Percentiles rank a stretch among this genome's conserved stretches.
These are phyloP conservation scores for Sphaeramia orbicularis DNA, from an alignment of 2,797 vertebrate species.

Conservation along the genomic window DNA sequence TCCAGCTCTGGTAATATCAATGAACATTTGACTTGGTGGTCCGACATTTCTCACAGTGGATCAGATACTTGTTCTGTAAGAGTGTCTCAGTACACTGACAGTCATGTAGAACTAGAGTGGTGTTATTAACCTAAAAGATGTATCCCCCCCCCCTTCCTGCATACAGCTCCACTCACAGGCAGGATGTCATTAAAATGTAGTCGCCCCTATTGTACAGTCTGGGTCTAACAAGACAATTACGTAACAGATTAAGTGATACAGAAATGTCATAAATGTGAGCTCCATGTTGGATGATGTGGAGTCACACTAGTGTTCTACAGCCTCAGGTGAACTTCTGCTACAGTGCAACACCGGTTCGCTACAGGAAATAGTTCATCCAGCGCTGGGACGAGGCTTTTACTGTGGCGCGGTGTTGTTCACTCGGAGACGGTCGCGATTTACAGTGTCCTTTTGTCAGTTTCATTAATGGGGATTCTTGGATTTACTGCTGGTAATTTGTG, in stretches of 20 bases:
- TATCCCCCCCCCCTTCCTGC: too few relatives aligned
- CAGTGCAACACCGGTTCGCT: constrained; percentile 9
- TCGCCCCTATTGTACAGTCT: constrained; percentile 11
- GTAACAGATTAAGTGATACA: constrained; percentile 29
- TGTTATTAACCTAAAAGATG: constrained; percentile 21
- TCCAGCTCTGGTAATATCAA: too few relatives aligned
- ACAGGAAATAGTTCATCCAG: constrained; percentile 42
- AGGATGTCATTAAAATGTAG: constrained; percentile 11
- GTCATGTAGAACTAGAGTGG: constrained; percentile 7
- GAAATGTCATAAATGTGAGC: constrained; percentile 24
- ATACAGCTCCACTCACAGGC: constrained; percentile 1
- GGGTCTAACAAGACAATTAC: constrained; percentile 32
- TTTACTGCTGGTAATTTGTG: constrained; percentile 66
- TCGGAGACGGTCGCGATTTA: constrained; percentile 46
- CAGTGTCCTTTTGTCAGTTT: constrained; percentile 39
- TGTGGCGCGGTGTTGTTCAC: constrained; percentile 30
- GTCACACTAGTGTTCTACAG: constrained; percentile 1
- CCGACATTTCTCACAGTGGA: constrained; percentile 2
- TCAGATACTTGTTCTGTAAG: background rate
- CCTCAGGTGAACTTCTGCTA: constrained; percentile 29
- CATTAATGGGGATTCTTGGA: constrained; percentile 54
- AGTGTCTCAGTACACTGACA: background rate
- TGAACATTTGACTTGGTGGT: constrained; percentile 1
- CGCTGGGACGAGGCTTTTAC: constrained; percentile 1
- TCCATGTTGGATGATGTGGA: constrained; percentile 3